A percentile compares a stretch with the other conserved stretches of the same genome.
phyloP scores from a whole-genome alignment of 2,888 invertebrate species.

The Cecidostiba fungosa region DNA sequence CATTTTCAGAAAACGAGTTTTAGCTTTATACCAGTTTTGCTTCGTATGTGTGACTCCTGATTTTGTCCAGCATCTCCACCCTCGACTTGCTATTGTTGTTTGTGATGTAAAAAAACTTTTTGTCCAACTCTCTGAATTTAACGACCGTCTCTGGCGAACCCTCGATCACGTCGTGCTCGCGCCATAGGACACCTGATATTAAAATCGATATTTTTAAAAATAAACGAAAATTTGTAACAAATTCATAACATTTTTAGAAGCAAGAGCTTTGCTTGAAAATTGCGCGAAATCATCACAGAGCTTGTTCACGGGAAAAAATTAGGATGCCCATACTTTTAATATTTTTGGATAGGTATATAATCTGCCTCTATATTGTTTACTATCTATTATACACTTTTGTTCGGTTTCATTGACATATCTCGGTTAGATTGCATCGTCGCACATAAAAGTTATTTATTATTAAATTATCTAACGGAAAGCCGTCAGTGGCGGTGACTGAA shows the following conservation, averaged over 20 bases:
- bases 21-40: conserved; percentile 78
- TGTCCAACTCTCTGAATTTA: conserved; percentile 81
- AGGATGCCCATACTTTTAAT: too few relatives aligned
- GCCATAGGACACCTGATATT: conserved; percentile 82
- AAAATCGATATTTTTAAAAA: neutral
- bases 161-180: conserved; percentile 80
- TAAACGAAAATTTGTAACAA: too few relatives aligned
- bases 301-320: too few relatives aligned
- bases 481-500: too few relatives aligned
- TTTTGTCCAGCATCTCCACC: conserved; percentile 83
- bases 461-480: too few relatives aligned
- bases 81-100: conserved; percentile 86
- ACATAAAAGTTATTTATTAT: too few relatives aligned
- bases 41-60: conserved; percentile 82
- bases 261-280: neutral
- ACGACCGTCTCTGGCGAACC: conserved; percentile 81
- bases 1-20: neutral
- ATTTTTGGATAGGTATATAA: too few relatives aligned
- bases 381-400: too few relatives aligned
- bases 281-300: neutral
- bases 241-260: too few relatives aligned
- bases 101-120: conserved; percentile 85
- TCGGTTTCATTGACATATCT: too few relatives aligned
- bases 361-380: too few relatives aligned
- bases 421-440: too few relatives aligned